Base-by-base conservation (phyloP, 1,140 invertebrate species). In the Solenopsis invicta region DNA sequence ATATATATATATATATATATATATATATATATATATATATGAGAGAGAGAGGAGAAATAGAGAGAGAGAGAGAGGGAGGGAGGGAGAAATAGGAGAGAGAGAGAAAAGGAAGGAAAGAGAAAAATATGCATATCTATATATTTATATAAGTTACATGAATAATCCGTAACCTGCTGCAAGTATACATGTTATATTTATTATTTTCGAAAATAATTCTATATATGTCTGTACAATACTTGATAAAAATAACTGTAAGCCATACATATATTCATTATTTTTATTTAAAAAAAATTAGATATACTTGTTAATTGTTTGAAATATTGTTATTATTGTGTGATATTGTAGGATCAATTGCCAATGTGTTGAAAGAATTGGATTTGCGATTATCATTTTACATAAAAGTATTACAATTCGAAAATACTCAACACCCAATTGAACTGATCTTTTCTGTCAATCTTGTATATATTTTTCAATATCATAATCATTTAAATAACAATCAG, bases 131-230 rank as follows among this genome's bases (percentile, higher is more conserved):
- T n/a, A 41, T 34, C 24, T 34, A 62, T 64, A 77, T 29, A 75
- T 56, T 37, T 34, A 78, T 64, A 29, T 66, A 75, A 75, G 52
- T 64, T 77, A 64, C 56, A 29, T 48, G 16, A 67, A 50, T 69
- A 69, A 52, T 56, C 59, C n/a, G 37, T 71, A 56, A 81, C 34
- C 48, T 81, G 48, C 21, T 78, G 2, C 21, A 54, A 81, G 13
- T 69, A 13, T 54, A 64, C 24, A 64, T 64, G 45, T 61, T 45
- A 45, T 45, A 48, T 34, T 64, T 6, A 16, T 69, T 52, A 67
- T 52, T 52, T 50, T 52, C n/a, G n/a, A 62, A 78, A 78, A 78
- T 64, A 78, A 5, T 59, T 59, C 37, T 59, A 75, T n/a, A 45
- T 18, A 13, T 24, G 21, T 41, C 16, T 76, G 8, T 45, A 18